Conservation (phyloP, 2,888 invertebrate genomes). For the Saturnia japonica region DNA sequence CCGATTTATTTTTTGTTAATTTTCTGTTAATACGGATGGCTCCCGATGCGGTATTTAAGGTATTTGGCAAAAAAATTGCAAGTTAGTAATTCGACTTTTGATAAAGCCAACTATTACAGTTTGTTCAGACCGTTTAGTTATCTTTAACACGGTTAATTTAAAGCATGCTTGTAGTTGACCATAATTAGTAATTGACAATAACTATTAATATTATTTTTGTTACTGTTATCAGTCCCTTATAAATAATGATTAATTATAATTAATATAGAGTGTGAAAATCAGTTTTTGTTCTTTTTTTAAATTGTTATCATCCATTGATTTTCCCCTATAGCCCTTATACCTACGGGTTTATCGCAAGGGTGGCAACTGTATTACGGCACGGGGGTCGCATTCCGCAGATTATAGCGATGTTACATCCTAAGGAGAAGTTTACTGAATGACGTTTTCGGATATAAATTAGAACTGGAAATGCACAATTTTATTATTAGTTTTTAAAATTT, state of each 20-base stretch:
- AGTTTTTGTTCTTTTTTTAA: not conserved
- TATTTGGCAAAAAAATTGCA: too few species aligned
- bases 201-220: too few species aligned
- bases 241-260: not conserved
- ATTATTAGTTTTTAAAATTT: constrained; percentile 13
- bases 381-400: constrained; percentile 68
- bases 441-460: constrained; percentile 27
- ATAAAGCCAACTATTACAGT: too few species aligned
- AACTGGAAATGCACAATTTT: constrained; percentile 36
- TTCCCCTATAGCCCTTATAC: not conserved
- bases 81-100: too few species aligned
- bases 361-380: constrained; percentile 62
- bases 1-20: constrained; percentile 20
- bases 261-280: not conserved
- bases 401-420: constrained; percentile 58
- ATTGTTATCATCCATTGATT: not conserved
- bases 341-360: constrained; percentile 35
- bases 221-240: too few species aligned
- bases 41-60: too few species aligned
- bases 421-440: constrained; percentile 56
- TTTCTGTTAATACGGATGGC: too few species aligned
- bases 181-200: too few species aligned
- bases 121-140: too few species aligned
- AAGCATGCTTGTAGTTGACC: too few species aligned
- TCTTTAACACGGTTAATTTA: too few species aligned